A percentile compares a stretch with the other conserved stretches of the same genome.
These are phyloP conservation scores for Epizoanthus stellaris DNA, from an alignment of 92 coral and sea anemone species.

Conservation along the genomic window DNA sequence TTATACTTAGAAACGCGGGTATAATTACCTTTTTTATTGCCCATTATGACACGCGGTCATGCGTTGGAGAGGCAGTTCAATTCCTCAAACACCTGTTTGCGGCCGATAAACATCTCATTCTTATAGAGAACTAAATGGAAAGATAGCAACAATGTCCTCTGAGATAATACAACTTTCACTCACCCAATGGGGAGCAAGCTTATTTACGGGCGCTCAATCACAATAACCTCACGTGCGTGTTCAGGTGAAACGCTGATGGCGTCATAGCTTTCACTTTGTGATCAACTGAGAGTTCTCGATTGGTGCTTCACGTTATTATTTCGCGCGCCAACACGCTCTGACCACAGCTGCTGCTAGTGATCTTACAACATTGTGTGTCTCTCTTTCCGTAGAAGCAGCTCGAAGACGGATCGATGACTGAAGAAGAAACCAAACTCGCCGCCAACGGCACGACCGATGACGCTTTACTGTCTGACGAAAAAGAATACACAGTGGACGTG, in stretches of 20 bases:
- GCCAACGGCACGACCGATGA: conserved; percentile 70
- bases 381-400: neutral
- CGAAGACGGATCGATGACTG: conserved; percentile 16
- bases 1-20: conserved; percentile 9
- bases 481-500: conserved; percentile 65
- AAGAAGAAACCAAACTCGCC: conserved; percentile 77
- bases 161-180: conserved; percentile 8
- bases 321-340: conserved; percentile 5
- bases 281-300: neutral
- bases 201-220: conserved; percentile 16
- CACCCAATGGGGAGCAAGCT: conserved; percentile 9
- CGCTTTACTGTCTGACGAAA: conserved; percentile 45
- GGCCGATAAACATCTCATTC: conserved; percentile 23
- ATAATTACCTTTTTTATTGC: conserved; percentile 17
- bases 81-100: conserved; percentile 12
- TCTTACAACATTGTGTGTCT: neutral
- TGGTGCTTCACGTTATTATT: conserved; percentile 10
- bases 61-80: conserved; percentile 9
- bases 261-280: conserved; percentile 26
- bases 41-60: conserved; percentile 1
- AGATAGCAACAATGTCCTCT: conserved; percentile 8
- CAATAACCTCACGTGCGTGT: conserved; percentile 1
- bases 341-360: neutral
- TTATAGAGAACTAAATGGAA: conserved; percentile 26
- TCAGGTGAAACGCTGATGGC: neutral